A percentile compares a stretch with the other conserved stretches of the same genome.
These are phyloP conservation scores for Axis porcinus DNA, from an alignment of 2,113 vertebrate species.

Conservation along the genomic window DNA sequence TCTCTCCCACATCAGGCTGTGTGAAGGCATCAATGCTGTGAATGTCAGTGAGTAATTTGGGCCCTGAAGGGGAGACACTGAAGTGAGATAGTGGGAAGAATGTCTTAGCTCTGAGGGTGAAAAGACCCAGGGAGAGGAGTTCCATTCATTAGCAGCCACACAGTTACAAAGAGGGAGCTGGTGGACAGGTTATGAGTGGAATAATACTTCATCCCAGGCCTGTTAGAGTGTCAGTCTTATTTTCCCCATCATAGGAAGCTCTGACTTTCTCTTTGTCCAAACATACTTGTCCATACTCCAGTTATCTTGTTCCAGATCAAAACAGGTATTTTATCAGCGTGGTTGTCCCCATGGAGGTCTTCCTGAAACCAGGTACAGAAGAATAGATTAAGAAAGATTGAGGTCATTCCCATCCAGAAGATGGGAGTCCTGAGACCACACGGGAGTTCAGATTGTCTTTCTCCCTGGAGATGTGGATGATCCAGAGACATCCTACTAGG, in stretches of 20 bases:
- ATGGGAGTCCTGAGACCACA: background rate
- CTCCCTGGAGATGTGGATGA: background rate
- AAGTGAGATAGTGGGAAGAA: background rate
- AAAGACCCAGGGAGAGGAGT: background rate
- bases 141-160: background rate
- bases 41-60: background rate
- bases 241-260: background rate
- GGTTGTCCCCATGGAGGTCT: background rate
- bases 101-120: background rate
- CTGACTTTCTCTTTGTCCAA: background rate
- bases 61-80: background rate
- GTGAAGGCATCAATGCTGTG: background rate
- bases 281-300: background rate
- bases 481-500: background rate
- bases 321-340: background rate
- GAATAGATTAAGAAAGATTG: background rate
- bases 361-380: background rate
- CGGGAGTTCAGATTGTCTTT: background rate
- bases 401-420: background rate
- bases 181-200: background rate
- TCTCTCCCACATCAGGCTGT: background rate
- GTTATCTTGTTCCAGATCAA: background rate
- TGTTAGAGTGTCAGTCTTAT: background rate
- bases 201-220: background rate
- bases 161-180: background rate